Base-by-base conservation (phyloP, 2,888 invertebrate genomes). In the Congeria kusceri region DNA sequence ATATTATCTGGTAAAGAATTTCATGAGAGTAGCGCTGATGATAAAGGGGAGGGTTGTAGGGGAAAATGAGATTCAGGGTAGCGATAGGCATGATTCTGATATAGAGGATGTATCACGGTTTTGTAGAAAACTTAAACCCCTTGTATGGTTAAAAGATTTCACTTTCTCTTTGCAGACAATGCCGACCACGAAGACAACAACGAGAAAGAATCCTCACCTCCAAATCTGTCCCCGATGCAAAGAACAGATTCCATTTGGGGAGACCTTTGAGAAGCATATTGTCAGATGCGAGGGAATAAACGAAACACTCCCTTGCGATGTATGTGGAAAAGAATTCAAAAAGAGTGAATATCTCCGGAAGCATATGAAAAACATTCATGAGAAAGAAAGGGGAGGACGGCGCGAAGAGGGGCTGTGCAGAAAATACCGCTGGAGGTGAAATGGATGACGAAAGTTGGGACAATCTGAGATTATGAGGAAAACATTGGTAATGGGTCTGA, bases 81-180 rank as follows among this genome's bases (percentile, higher is more conserved):
- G 5, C 15, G 49, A 49, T 11, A 32, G 32, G 32, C 32, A 4
- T 7, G 4, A 4, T 32, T 32, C 32, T 49, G 49, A 49, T 49
- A 20, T 15, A 15, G n/a, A 20, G 20, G 49, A 49, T 20, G 20
- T 20, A 49, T 20, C 20, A 15, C 18, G n/a, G 5, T 18, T 18
- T 5, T 58, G 65, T 18, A 63, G 69, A 46, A 25, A 23, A 3
- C 44, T 46, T 9, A 20, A 49, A 25, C 63, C 62, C 39, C 75
- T 69, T 7, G 49, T 46, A 49, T 75, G 75, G 69, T 53, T 32
- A 32, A 57, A 69, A 39, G 64, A 75, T 49, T 69, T 49, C 69
- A 7, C 64, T 28, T 64, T 69, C 69, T 69, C n/a, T 46, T 75
- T 75, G 39, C 69, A 75, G 64, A 27, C 29, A 68, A 29, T 64